Percentiles rank a stretch among this genome's conserved stretches.
Evolutionary conservation across 1,140 invertebrate genomes (phyloP).

Genomic region (Homarus americanus): DNA sequence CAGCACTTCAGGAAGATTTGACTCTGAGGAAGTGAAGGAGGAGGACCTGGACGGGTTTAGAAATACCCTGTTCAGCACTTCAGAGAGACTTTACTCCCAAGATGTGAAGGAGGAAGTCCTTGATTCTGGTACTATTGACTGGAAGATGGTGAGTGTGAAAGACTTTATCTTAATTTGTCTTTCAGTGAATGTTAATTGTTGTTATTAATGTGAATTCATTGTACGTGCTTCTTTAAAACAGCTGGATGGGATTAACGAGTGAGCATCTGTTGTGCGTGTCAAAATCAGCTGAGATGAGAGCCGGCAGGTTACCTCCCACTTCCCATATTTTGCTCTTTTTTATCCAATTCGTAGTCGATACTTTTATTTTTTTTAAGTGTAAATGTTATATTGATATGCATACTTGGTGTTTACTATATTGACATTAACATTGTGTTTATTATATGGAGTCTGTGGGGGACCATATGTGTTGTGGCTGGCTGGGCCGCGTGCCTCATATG

Average conservation of each 20-base stretch:
- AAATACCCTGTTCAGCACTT: conserved; percentile 52
- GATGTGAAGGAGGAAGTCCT: conserved; percentile 59
- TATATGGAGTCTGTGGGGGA: background rate
- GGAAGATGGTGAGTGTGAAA: conserved; percentile 50
- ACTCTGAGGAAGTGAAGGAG: conserved; percentile 31
- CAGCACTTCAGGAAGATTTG: conserved; percentile 14
- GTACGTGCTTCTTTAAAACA: background rate
- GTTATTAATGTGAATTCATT: too few relatives aligned
- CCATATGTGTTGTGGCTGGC: background rate
- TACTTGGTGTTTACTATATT: background rate
- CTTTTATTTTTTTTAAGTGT: background rate
- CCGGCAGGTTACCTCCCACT: conserved; percentile 2
- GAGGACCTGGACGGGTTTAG: conserved; percentile 55
- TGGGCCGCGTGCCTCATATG: background rate
- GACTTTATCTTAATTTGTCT: too few relatives aligned
- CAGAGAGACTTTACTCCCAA: background rate
- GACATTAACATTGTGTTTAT: background rate
- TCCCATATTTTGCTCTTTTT: background rate
- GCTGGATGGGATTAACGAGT: background rate
- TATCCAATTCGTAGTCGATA: background rate
- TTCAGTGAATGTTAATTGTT: too few relatives aligned
- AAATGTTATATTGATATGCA: background rate
- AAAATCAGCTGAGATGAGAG: conserved; percentile 46
- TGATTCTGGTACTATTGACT: conserved; percentile 57
- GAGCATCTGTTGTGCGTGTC: conserved; percentile 11